Base-by-base conservation (phyloP, 2,113 vertebrate genomes). In the Hyperopisus bebe region DNA sequence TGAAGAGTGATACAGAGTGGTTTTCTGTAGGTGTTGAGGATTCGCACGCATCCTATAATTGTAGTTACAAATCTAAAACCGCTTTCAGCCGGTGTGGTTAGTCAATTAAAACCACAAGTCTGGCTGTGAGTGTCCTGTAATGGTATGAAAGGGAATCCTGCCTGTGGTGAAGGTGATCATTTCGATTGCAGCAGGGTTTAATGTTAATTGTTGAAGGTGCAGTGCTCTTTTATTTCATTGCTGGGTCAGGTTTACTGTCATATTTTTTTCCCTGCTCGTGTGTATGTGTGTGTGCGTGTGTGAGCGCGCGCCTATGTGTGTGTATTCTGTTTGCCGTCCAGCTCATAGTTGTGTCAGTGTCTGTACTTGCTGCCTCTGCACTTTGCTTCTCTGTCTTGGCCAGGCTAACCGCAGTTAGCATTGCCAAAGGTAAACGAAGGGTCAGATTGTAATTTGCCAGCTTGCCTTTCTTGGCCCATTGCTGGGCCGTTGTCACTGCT, bases 281-380 rank as follows among this genome's bases (percentile, higher is more conserved):
- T 46, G 44, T 46, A 5, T 46, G 46, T 8, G 46, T 2, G 1
- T 39, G 35, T 39, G 35, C 2, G 35, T 39, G 35, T 4, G 35
- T 90, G 84, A 82, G 48, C 62, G 24, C 47, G 35, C 89, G 50
- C 51, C 15, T 39, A 44, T 53, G 21, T 84, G 42, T 3, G 11
- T 27, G 83, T 70, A 31, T 89, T 89, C 55, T 44, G 88, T 83
- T 89, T 55, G 51, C 31, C 19, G 3, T 47, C 70, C 47, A 31
- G 88, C 88, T 19, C 27, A 46, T 24, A 80, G 88, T 31, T 82
- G 77, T 83, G 88, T 89, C 74, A 70, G 62, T 19, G 48, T 35
- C 13, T 50, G 31, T 50, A n/a, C 74, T 58, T 50, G 48, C 48
- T 82, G 88, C 19, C 50, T n/a, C 80, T 42, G 51, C 48, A 77